Conservation (phyloP, 2,797 vertebrate species). For the Anguilla megastoma region DNA sequence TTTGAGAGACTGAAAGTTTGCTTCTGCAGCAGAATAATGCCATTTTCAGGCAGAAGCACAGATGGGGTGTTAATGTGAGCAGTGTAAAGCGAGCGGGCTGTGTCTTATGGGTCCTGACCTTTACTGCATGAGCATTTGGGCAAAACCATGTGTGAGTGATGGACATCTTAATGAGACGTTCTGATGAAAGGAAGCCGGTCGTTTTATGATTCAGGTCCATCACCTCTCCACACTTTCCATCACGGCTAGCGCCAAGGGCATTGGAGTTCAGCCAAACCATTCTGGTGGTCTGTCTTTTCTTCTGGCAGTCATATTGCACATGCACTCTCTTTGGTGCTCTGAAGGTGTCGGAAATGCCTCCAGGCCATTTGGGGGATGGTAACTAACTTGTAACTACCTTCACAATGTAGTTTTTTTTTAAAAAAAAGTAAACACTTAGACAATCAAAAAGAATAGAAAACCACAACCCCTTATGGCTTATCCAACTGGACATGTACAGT, state of each 20-base stretch:
- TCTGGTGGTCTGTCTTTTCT: neutral
- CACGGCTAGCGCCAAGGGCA: too few relatives aligned
- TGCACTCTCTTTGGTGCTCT: neutral
- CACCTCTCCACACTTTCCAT: neutral
- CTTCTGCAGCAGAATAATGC: neutral
- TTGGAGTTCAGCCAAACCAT: neutral
- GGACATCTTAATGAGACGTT: conserved; percentile 38
- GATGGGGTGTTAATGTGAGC: neutral
- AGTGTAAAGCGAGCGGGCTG: conserved; percentile 8
- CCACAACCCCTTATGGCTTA: conserved; percentile 58
- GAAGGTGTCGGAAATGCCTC: neutral
- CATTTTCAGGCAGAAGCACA: neutral
- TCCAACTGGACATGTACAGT: neutral
- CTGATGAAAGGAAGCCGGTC: conserved; percentile 45
- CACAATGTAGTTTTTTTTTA: conserved; percentile 12
- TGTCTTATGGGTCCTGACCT: conserved; percentile 32
- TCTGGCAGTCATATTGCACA: neutral
- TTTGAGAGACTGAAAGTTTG: neutral
- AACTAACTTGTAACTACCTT: neutral
- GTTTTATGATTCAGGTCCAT: neutral
- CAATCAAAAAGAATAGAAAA: conserved; percentile 68
- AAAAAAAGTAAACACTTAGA: conserved; percentile 53
- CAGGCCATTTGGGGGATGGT: neutral
- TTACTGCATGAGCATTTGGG: conserved; percentile 36
- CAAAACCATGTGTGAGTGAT: conserved; percentile 44